Evolutionary conservation across 2,797 vertebrate genomes (phyloP).

Genomic region (Holocentrus rufus): DNA sequence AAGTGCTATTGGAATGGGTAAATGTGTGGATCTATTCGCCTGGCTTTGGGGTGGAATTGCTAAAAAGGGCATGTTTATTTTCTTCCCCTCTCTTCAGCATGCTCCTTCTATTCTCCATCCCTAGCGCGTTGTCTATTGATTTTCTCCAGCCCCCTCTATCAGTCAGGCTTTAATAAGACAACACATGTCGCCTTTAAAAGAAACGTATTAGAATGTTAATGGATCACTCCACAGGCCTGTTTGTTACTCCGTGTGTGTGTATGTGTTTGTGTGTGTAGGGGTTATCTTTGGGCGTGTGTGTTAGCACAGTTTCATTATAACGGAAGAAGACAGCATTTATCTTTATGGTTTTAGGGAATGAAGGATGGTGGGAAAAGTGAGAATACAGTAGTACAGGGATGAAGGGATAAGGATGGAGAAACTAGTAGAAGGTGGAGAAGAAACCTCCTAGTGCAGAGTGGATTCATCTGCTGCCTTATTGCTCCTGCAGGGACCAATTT

Average conservation of each 20-base stretch:
- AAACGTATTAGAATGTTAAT: conserved; percentile 78
- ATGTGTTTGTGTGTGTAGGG: conserved; percentile 8
- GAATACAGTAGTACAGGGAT: conserved; percentile 60
- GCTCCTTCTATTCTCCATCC: conserved; percentile 65
- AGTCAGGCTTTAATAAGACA: conserved; percentile 79
- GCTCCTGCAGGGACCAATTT: conserved; percentile 77
- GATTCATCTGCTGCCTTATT: conserved; percentile 79
- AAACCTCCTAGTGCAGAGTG: conserved; percentile 66
- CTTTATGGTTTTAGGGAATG: conserved; percentile 62
- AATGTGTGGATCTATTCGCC: conserved; percentile 71
- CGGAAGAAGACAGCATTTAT: conserved; percentile 64
- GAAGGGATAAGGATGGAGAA: conserved; percentile 60
- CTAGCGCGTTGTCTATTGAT: conserved; percentile 77
- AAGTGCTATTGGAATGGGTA: conserved; percentile 71
- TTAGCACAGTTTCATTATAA: conserved; percentile 66
- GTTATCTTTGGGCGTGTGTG: not conserved
- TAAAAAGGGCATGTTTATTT: conserved; percentile 78
- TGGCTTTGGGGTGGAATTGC: conserved; percentile 69
- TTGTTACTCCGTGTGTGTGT: conserved; percentile 27
- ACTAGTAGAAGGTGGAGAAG: conserved; percentile 62
- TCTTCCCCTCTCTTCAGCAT: conserved; percentile 57
- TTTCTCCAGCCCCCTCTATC: conserved; percentile 71
- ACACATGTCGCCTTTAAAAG: conserved; percentile 74
- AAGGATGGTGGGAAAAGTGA: conserved; percentile 51
- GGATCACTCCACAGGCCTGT: conserved; percentile 57